Percentiles rank a stretch among this genome's conserved stretches.
These are phyloP conservation scores for Parnassius apollo DNA, from an alignment of 2,888 invertebrate species.

Conservation along the genomic window DNA sequence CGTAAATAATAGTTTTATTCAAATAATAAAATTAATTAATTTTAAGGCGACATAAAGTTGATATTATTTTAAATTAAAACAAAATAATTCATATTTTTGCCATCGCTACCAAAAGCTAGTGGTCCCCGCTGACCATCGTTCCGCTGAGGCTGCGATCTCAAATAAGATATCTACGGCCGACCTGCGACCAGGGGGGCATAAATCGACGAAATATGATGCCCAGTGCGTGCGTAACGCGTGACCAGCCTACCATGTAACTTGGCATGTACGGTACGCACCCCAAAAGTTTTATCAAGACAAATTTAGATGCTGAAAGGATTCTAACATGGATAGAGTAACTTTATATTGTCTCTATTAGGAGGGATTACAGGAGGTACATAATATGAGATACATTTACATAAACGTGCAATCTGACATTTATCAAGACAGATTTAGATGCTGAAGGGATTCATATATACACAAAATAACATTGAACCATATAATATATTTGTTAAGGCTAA, in stretches of 20 bases:
- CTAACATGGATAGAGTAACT: neutral
- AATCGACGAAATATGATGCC: slow-evolving; percentile 58
- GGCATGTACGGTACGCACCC: neutral
- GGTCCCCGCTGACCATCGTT: slow-evolving; percentile 52
- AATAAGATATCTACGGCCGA: slow-evolving; percentile 64
- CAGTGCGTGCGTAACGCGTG: slow-evolving; percentile 37
- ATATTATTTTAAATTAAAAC: too few species aligned
- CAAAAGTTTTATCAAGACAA: slow-evolving; percentile 1
- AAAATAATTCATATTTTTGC: slow-evolving; percentile 34
- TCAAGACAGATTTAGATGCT: too few species aligned
- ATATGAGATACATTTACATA: too few species aligned
- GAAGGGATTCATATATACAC: too few species aligned
- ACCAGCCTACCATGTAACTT: slow-evolving; percentile 24
- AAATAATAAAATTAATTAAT: too few species aligned
- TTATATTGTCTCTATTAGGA: neutral
- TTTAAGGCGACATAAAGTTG: too few species aligned
- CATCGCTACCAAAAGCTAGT: slow-evolving; percentile 37
- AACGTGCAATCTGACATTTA: too few species aligned
- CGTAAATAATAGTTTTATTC: too few species aligned
- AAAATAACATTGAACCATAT: too few species aligned
- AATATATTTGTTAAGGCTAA: too few species aligned
- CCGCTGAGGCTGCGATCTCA: slow-evolving; percentile 60
- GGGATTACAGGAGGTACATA: too few species aligned
- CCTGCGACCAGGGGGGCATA: slow-evolving; percentile 57
- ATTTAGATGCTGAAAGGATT: slow-evolving; percentile 4